Conservation (phyloP, 2,113 vertebrate genomes). For the Rhinichthys klamathensis region DNA sequence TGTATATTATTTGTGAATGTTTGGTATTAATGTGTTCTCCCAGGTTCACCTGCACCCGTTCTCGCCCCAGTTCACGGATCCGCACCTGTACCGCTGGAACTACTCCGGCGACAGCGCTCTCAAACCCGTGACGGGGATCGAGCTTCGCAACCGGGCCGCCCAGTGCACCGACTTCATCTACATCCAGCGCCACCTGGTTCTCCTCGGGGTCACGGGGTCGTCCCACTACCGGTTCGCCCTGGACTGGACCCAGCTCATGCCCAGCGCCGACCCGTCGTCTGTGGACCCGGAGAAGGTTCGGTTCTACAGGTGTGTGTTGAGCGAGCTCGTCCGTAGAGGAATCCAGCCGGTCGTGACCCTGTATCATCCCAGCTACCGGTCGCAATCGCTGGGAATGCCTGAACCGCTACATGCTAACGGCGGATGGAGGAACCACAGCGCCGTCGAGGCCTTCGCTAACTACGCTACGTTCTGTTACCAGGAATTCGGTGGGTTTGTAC, state of each 20-base stretch:
- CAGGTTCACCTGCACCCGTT: constrained; percentile 85
- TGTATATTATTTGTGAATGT: neutral
- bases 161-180: constrained; percentile 91
- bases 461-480: constrained; percentile 88
- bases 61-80: constrained; percentile 90
- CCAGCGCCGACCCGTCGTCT: constrained; percentile 77
- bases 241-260: constrained; percentile 91
- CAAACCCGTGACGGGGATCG: constrained; percentile 79
- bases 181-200: constrained; percentile 81
- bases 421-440: constrained; percentile 87
- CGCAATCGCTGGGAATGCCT: constrained; percentile 81
- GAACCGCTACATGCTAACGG: constrained; percentile 75
- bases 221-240: constrained; percentile 91
- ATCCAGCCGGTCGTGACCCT: constrained; percentile 83
- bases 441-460: constrained; percentile 79
- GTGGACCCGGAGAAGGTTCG: constrained; percentile 82
- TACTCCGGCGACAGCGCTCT: constrained; percentile 84
- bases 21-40: constrained; percentile 27
- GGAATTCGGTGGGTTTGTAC: constrained; percentile 85
- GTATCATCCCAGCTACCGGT: constrained; percentile 84
- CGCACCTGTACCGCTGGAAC: constrained; percentile 91
- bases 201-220: constrained; percentile 82
- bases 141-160: constrained; percentile 78
- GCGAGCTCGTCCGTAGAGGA: constrained; percentile 78
- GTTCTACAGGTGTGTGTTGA: constrained; percentile 89